Conservation (phyloP, 2,797 vertebrate species). For the Scyliorhinus canicula region DNA sequence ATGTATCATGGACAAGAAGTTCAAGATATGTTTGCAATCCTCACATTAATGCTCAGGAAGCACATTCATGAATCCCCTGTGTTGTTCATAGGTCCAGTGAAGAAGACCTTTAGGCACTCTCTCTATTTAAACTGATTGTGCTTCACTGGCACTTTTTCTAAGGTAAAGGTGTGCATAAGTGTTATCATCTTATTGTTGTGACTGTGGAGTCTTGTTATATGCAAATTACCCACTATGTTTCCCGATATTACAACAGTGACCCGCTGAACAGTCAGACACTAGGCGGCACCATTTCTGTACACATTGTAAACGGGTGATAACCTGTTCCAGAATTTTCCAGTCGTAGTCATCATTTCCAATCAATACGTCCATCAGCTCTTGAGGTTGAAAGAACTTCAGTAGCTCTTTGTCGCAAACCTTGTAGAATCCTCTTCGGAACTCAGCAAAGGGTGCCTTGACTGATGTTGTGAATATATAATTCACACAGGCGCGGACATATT, state of each 20-base stretch:
- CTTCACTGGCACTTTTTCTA: neutral
- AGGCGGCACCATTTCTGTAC: neutral
- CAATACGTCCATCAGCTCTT: conserved; percentile 49
- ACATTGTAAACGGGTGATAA: conserved; percentile 37
- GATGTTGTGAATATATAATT: conserved; percentile 55
- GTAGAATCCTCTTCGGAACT: conserved; percentile 55
- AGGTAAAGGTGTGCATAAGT: neutral
- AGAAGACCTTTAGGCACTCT: no score
- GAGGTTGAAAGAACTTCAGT: conserved; percentile 50
- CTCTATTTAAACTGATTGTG: neutral
- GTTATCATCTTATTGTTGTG: neutral
- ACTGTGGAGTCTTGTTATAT: neutral
- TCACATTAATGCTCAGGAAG: neutral
- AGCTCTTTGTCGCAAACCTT: conserved; percentile 49
- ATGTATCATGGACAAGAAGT: no score
- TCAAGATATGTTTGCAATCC: neutral
- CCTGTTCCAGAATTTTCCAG: conserved; percentile 54
- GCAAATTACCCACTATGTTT: neutral
- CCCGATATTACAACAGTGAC: neutral
- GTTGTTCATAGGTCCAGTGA: neutral
- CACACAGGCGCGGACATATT: conserved; percentile 51
- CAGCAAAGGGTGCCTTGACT: conserved; percentile 48
- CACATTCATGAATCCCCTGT: neutral
- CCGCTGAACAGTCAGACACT: neutral
- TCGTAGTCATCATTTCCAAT: conserved; percentile 51